phyloP scores from a whole-genome alignment of 2,888 invertebrate species.

The Callosobruchus maculatus region DNA sequence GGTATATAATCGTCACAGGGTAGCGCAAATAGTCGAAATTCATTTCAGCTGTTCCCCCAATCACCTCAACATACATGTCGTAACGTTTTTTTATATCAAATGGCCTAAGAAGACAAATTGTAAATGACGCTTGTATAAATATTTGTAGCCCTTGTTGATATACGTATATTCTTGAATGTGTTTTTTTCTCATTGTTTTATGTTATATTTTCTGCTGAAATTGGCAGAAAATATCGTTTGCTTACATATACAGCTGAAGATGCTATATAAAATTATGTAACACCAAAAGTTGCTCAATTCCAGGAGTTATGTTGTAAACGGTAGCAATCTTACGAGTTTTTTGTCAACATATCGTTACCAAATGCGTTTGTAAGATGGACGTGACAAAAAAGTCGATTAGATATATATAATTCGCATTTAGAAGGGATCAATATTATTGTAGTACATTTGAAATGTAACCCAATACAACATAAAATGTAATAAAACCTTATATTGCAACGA shows the following conservation, averaged over 20 bases:
- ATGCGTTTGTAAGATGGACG: not conserved
- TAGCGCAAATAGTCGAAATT: not conserved
- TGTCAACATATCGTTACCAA: not conserved
- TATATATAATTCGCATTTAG: constrained; percentile 27
- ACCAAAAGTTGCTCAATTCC: not conserved
- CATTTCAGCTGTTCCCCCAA: not conserved
- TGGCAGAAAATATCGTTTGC: not conserved
- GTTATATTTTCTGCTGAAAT: not conserved
- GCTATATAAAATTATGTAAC: not conserved
- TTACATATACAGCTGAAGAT: not conserved
- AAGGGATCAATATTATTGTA: constrained; percentile 36
- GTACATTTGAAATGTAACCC: constrained; percentile 22
- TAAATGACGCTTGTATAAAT: not conserved
- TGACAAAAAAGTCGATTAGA: not conserved
- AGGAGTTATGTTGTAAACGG: not conserved
- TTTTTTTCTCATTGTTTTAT: too few relatives aligned
- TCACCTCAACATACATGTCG: not conserved
- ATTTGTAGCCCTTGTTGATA: not conserved
- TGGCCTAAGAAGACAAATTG: not conserved
- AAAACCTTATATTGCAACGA: constrained; percentile 33
- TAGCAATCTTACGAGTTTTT: not conserved
- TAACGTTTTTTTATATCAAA: not conserved
- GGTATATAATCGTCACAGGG: too few relatives aligned
- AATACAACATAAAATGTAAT: constrained; percentile 25
- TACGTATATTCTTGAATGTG: too few relatives aligned